phyloP scores from a whole-genome alignment of 2,797 vertebrate species.

The Carduelis carduelis region DNA sequence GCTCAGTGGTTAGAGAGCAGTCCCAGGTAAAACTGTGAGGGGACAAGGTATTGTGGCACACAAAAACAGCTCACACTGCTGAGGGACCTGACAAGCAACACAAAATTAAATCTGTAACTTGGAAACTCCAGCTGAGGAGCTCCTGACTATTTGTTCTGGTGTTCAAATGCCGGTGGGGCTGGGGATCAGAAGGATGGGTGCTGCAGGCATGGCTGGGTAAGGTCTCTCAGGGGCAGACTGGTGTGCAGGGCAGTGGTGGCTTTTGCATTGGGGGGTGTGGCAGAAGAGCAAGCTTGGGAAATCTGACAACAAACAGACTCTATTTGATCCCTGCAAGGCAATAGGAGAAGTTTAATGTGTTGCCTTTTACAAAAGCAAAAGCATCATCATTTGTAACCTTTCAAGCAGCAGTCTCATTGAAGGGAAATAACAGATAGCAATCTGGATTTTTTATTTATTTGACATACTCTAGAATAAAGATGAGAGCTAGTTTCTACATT shows the following conservation, averaged over 20 bases:
- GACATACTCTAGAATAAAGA: not conserved
- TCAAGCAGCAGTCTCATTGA: slow-evolving; percentile 9
- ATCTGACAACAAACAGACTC: not conserved
- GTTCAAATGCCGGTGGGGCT: not conserved
- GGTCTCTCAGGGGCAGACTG: not conserved
- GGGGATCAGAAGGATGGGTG: not conserved
- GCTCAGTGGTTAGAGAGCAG: not conserved
- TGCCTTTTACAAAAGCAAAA: not conserved
- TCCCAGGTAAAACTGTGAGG: not conserved
- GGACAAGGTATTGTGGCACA: not conserved
- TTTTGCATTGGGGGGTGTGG: not conserved
- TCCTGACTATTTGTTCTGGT: not conserved
- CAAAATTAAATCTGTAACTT: not conserved
- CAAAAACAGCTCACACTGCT: rapidly evolving
- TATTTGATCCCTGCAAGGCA: not conserved
- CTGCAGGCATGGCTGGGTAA: not conserved
- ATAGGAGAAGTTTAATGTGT: not conserved
- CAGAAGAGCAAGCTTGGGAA: not conserved
- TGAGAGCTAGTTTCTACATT: slow-evolving; percentile 1
- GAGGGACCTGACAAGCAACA: not conserved
- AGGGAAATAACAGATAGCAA: slow-evolving; percentile 8
- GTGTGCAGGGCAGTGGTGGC: not conserved
- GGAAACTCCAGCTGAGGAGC: not conserved
- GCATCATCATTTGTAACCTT: not conserved
- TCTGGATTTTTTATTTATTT: slow-evolving; percentile 47